Percentiles rank a stretch among this genome's conserved stretches.
These are phyloP conservation scores for Nyctalus aviator DNA, from an alignment of 2,797 vertebrate species.

Conservation along the genomic window DNA sequence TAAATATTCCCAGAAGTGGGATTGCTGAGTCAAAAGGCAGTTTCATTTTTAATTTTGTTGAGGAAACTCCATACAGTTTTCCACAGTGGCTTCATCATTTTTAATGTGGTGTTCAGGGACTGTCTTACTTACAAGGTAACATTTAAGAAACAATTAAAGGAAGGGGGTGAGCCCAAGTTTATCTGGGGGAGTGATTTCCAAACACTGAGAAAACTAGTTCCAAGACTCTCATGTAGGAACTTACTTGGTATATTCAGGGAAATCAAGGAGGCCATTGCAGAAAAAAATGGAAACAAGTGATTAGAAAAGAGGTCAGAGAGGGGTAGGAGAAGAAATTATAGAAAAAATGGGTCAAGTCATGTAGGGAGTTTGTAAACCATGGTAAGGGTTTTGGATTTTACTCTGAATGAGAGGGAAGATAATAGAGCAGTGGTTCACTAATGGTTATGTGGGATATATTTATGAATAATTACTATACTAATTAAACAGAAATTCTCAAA, in stretches of 20 bases:
- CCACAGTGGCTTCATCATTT: background rate
- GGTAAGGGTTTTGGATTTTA: slow-evolving; percentile 47
- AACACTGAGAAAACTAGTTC: background rate
- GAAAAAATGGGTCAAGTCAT: background rate
- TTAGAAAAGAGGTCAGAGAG: background rate
- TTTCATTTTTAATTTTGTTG: background rate
- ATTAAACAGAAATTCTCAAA: background rate
- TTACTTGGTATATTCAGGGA: background rate
- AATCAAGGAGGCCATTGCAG: background rate
- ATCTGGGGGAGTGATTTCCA: background rate
- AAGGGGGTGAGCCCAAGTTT: background rate
- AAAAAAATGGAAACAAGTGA: background rate
- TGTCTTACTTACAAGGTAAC: background rate
- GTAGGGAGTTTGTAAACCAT: background rate
- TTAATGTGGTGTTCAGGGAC: background rate
- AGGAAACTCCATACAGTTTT: background rate
- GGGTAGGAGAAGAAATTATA: background rate
- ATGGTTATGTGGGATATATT: background rate
- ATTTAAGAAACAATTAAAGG: slow-evolving; percentile 32
- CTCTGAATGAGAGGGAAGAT: slow-evolving; percentile 1
- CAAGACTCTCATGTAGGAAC: background rate
- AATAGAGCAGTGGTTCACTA: background rate
- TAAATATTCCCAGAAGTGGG: background rate
- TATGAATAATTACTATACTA: slow-evolving; percentile 17
- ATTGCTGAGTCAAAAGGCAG: background rate